These are phyloP conservation scores for Pterostichus niger DNA, from an alignment of 2,888 invertebrate species.

Conservation along the genomic window DNA sequence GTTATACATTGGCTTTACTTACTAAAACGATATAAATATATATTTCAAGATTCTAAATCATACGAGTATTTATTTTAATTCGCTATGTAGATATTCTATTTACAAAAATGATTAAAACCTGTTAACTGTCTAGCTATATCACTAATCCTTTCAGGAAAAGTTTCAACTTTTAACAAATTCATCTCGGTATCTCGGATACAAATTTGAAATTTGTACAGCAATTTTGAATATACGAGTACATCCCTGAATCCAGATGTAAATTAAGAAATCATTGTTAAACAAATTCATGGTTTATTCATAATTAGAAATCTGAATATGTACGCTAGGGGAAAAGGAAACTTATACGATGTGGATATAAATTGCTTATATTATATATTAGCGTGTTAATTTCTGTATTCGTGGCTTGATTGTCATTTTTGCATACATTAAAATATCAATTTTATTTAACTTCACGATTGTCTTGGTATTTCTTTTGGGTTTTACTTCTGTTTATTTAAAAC, in stretches of 20 bases:
- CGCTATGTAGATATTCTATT: no score
- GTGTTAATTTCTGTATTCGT: background rate
- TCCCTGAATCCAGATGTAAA: constrained; percentile 18
- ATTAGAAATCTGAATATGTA: constrained; percentile 20
- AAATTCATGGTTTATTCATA: constrained; percentile 32
- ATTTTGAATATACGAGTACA: background rate
- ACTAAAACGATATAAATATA: no score
- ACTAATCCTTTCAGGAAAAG: background rate
- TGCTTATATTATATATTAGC: constrained; percentile 20
- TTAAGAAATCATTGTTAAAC: background rate
- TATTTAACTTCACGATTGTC: background rate
- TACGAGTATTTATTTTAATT: no score
- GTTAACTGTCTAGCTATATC: no score
- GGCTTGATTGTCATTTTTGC: background rate
- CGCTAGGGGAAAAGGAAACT: constrained; percentile 6
- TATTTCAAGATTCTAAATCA: no score
- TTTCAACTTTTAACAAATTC: background rate
- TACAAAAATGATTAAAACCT: no score
- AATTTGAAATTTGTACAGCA: background rate
- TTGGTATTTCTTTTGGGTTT: background rate
- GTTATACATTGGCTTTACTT: no score
- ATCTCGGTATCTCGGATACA: background rate
- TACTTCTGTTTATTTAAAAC: no score
- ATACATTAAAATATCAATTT: constrained; percentile 19
- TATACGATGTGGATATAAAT: background rate